Base-by-base conservation (phyloP, 2,113 vertebrate genomes). In the Dendropsophus ebraccatus region DNA sequence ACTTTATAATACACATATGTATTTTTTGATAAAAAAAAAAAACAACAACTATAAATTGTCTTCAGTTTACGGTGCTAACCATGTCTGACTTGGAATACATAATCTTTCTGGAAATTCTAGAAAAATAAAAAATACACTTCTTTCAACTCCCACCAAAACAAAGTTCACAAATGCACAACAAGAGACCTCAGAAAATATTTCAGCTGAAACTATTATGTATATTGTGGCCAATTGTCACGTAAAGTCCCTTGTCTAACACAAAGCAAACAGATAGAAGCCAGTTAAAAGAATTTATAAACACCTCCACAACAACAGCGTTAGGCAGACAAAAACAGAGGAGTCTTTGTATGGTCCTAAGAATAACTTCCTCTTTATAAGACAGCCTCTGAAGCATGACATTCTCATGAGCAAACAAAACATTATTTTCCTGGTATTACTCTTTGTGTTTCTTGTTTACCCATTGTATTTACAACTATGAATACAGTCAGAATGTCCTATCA, bases 241-340 rank as follows among this genome's bases (percentile, higher is more conserved):
- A 49, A 65, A 54, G 10, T 72, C 28, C 25, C 30, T 83, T 54
- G 47, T 67, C 65, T 37, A 49, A 37, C 19, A 35, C 81, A 47
- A 70, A 13, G 25, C 49, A 52, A 50, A 82, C 65, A 82, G 65
- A 52, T 32, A 54, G 4, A 72, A 82, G 30, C 41, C 17, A 70
- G 41, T 28, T 70, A 17, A 72, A 72, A 70, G 65, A 83, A 72
- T 83, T 28, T 32, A 69, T 52, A 83, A 41, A 83, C 30, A 83
- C n/a, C n/a, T 82, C 72, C 69, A 72, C 17, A 41, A 72, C 30
- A 81, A 21, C 45, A 69, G 9, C 6, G 45, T 12, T n/a, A 67
- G 13, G 35, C 19, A 67, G 58, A 81, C 25, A 54, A 77, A 50
- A 77, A 47, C 78, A 80, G 10, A 80, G 78, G 23, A 45, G 23